Conservation (phyloP, 2,888 invertebrate genomes). For the Chaitophorus viminalis region DNA sequence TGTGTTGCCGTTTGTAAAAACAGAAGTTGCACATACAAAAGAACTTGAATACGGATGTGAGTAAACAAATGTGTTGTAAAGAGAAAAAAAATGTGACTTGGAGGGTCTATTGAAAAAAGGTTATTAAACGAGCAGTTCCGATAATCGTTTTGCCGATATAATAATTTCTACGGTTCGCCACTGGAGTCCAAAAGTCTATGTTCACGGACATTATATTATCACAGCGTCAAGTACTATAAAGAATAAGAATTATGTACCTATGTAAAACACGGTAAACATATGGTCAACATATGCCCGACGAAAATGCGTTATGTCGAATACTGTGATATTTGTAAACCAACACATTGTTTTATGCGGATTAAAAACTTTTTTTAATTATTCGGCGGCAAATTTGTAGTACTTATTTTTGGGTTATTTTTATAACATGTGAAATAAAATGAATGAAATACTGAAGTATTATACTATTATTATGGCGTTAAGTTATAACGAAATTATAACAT, state of each 20-base stretch:
- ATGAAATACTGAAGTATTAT: no score
- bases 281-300: background rate
- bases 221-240: background rate
- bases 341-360: background rate
- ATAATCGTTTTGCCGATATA: no score
- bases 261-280: background rate
- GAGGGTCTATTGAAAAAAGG: no score
- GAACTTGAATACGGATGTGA: background rate
- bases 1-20: no score
- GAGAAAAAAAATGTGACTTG: background rate
- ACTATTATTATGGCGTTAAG: no score
- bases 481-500: no score
- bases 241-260: background rate
- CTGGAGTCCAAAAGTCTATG: background rate
- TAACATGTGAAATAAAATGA: background rate
- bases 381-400: background rate
- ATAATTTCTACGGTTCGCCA: background rate
- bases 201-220: background rate
- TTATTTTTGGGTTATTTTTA: background rate
- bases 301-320: background rate
- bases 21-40: background rate
- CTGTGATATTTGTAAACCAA: background rate
- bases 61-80: background rate
- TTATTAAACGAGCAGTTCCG: no score
- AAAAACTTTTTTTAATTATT: background rate